Base-by-base conservation (phyloP, 2,113 vertebrate species). In the Vulpes ferrilata region DNA sequence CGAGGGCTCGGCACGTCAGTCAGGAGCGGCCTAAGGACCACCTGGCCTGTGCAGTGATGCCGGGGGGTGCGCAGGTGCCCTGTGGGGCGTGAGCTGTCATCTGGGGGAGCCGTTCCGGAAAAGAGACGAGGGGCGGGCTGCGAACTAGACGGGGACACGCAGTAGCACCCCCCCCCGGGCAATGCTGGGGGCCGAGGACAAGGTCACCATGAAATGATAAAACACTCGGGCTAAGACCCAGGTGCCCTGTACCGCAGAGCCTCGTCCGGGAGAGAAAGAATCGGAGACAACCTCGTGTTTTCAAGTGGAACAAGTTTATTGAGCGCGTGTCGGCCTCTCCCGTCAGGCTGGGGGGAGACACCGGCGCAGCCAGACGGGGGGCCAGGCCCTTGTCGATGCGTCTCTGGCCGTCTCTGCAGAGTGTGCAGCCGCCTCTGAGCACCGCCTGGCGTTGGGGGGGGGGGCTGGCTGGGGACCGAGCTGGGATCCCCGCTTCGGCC, bases 241-340 rank as follows among this genome's bases (percentile, higher is more conserved):
- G 43, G 86, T 38, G 30, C 60, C 20, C 74, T 73, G 11, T 1
- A 76, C 22, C 53, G 35, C 0, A 60, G 59, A 90, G 65, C 27
- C 64, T n/a, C 59, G 5, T 43, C 12, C 38, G 64, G 73, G 57
- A 78, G 19, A 82, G 20, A 84, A 82, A 82, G 62, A 71, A 93
- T 32, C 85, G 19, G 48, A 89, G 51, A 60, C 32, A 15, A 35
- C 27, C 9, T 86, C 57, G 60, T 76, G 71, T 32, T 82, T 95
- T 88, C 82, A 27, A 86, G 65, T 13, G 69, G 59, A 69, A 84
- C 43, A 83, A 4, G 83, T 95, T 95, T 97, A 87, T 88, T 89
- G 89, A 93, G 57, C 43, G 43, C 6, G 43, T 6, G 43, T 43
- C 43, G 6, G 43, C 43, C 43, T 43, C 43, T 43, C 43, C 43